Conservation (phyloP, 2,888 invertebrate species). For the Anodontia alba region DNA sequence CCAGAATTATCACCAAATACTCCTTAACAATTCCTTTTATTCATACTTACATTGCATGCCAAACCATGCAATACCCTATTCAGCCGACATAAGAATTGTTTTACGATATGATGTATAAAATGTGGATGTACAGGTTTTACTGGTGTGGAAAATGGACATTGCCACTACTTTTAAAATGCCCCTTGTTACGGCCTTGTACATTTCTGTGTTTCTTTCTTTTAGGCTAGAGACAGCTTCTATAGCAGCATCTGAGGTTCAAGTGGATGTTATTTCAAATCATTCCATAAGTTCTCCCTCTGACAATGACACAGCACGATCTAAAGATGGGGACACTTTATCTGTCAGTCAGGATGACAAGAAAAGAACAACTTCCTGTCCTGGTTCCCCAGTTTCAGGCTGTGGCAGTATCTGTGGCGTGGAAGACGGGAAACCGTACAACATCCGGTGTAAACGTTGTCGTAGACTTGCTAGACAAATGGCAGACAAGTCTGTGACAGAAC, state of each 20-base stretch:
- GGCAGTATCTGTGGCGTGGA: constrained; percentile 73
- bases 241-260: constrained; percentile 64
- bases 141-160: too few species aligned
- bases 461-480: constrained; percentile 66
- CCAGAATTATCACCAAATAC: too few species aligned
- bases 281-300: constrained; percentile 11
- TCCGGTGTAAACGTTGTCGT: constrained; percentile 70
- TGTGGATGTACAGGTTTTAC: too few species aligned
- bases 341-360: constrained; percentile 56
- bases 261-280: constrained; percentile 49
- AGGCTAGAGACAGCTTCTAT: constrained; percentile 62
- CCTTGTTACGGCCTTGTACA: too few species aligned
- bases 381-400: constrained; percentile 78
- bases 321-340: constrained; percentile 1
- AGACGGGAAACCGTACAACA: constrained; percentile 52
- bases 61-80: too few species aligned
- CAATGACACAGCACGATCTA: constrained; percentile 1
- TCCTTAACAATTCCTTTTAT: too few species aligned
- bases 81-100: too few species aligned
- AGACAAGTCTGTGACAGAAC: constrained; percentile 72
- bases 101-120: too few species aligned
- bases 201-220: constrained; percentile 2
- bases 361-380: constrained; percentile 65
- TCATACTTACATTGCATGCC: too few species aligned
- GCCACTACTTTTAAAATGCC: too few species aligned